Base-by-base conservation (phyloP, 53 echinoderm and acorn worm species). In the Apostichopus leukothele region DNA sequence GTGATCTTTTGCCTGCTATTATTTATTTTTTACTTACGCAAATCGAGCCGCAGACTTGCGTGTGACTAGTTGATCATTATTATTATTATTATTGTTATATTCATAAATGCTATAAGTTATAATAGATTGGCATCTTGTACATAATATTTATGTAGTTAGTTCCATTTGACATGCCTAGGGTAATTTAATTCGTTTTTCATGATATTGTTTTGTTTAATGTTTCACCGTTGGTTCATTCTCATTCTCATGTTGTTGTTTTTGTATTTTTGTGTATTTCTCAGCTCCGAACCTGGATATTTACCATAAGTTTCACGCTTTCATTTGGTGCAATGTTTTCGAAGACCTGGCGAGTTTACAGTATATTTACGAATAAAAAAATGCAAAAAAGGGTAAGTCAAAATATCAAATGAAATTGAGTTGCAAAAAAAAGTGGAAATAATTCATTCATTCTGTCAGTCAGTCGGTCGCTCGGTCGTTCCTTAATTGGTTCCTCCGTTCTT, bases 271-370 rank as follows among this genome's bases (percentile, higher is more conserved):
- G 61, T 52, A 20, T 9, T 68, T 63, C 88, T 27, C 91, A 99
- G 99, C 79, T 96, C 14, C 93, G 96, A 76, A 91, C 93, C 20
- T 99, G 99, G 99, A 79, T 96, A 83, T 96, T 96, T 89, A 93
- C 94, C 18, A 90, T 99, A 26, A 93, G 99, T 18, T 99, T 99
- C 67, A 99, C 96, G 0, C 87, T 99, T 5, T 99, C 99, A 4
- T 99, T 99, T 75, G 99, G 99, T 25, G 99, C 99, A 23, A 99
- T 99, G 99, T 99, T 99, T 88, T 99, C 99, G 22, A 99, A 99
- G 88, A 99, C 99, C 23, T 99, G 99, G 99, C 80, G 99, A 50
- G 99, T 99, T 6, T 99, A 99, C 91, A 99, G 94, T 88, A 99
- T 99, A 89, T 99, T 99, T 57, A 99, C 99, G 13, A 99, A 99